A percentile compares a stretch with the other conserved stretches of the same genome.
Evolutionary conservation across 2,888 invertebrate genomes (phyloP).

Genomic region (Laothoe populi): DNA sequence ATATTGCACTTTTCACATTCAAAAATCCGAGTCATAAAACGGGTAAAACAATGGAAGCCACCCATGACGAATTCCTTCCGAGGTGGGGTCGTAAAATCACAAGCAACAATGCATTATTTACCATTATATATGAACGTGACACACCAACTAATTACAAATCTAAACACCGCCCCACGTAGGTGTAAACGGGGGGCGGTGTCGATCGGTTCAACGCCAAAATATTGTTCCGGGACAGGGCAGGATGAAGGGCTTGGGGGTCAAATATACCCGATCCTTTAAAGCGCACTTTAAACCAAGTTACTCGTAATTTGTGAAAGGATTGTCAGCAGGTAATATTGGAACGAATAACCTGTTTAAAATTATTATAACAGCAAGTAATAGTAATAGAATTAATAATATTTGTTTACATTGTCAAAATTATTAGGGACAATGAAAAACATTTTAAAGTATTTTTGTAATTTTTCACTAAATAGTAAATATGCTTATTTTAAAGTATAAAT

Average conservation of each 20-base stretch:
- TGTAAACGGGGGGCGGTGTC: constrained; percentile 71
- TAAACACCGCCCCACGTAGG: constrained; percentile 76
- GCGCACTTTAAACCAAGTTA: neutral
- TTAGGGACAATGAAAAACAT: too few species aligned
- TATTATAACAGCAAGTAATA: too few species aligned
- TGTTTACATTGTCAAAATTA: too few species aligned
- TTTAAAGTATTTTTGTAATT: too few species aligned
- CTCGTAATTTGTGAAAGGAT: neutral
- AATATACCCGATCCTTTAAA: neutral
- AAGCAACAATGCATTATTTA: constrained; percentile 83
- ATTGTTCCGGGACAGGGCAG: constrained; percentile 41
- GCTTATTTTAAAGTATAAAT: too few species aligned
- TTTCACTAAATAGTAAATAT: too few species aligned
- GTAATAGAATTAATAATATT: too few species aligned
- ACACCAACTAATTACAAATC: constrained; percentile 77
- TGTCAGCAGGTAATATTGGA: too few species aligned
- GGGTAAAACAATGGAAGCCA: constrained; percentile 52
- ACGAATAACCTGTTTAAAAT: too few species aligned
- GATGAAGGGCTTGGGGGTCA: neutral
- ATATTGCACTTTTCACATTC: constrained; percentile 35
- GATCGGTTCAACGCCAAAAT: constrained; percentile 72
- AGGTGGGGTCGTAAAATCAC: constrained; percentile 73
- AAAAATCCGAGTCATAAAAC: constrained; percentile 47
- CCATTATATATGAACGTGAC: constrained; percentile 82
- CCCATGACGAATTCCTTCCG: constrained; percentile 76